phyloP scores from a whole-genome alignment of 2,888 invertebrate species.

The Troglohyphantes excavatus region DNA sequence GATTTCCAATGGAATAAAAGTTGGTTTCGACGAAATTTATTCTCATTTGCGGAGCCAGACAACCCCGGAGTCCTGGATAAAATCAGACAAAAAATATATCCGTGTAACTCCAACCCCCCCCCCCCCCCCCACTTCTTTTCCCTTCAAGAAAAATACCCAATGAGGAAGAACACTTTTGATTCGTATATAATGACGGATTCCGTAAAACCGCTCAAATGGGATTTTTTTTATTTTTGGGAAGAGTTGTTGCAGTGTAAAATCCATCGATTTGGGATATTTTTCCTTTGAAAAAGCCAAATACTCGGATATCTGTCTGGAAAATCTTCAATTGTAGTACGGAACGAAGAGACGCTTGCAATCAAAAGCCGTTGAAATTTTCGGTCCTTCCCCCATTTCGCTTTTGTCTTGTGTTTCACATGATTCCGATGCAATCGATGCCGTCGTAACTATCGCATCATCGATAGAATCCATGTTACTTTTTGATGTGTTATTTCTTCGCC shows the following conservation, averaged over 20 bases:
- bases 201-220: slow-evolving; percentile 22
- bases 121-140: too few relatives aligned
- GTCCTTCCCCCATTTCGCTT: neutral
- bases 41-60: slow-evolving; percentile 45
- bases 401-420: neutral
- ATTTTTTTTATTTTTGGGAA: slow-evolving; percentile 25
- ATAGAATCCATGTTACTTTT: slow-evolving; percentile 15
- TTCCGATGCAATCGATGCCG: slow-evolving; percentile 30
- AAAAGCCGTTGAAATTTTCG: slow-evolving; percentile 10
- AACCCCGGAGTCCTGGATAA: slow-evolving; percentile 18
- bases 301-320: slow-evolving; percentile 1
- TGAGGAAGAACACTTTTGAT: slow-evolving; percentile 50
- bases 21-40: slow-evolving; percentile 60
- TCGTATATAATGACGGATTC: slow-evolving; percentile 57
- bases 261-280: slow-evolving; percentile 55
- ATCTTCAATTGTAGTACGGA: slow-evolving; percentile 20
- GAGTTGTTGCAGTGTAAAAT: neutral
- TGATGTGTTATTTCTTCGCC: too few relatives aligned
- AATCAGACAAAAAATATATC: slow-evolving; percentile 38
- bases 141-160: slow-evolving; percentile 26
- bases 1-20: slow-evolving; percentile 69
- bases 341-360: slow-evolving; percentile 54
- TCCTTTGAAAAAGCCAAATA: neutral
- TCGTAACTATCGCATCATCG: slow-evolving; percentile 28
- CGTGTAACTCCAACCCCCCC: too few relatives aligned